Conservation (phyloP, 2,888 invertebrate species). For the Hartigia nigra region DNA sequence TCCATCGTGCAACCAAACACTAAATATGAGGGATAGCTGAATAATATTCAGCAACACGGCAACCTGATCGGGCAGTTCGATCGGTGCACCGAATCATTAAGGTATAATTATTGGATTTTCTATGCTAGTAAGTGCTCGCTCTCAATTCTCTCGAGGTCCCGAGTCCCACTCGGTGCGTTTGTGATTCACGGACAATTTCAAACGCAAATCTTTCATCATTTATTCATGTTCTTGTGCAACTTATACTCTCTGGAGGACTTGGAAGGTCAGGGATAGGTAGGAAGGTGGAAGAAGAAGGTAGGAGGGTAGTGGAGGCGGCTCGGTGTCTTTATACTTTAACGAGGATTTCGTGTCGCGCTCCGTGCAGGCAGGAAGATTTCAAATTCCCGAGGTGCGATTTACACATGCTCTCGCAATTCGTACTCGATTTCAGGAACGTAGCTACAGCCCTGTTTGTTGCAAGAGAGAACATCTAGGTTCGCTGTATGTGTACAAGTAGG, state of each 20-base stretch:
- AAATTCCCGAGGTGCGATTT: background rate
- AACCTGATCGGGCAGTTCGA: background rate
- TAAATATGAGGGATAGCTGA: background rate
- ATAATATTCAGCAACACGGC: background rate
- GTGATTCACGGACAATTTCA: slow-evolving; percentile 13
- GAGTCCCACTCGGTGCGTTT: background rate
- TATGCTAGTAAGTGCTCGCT: background rate
- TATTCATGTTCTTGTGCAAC: slow-evolving; percentile 9
- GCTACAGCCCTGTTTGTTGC: background rate
- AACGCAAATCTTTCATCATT: slow-evolving; percentile 5
- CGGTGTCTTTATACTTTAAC: background rate
- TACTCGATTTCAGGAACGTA: background rate
- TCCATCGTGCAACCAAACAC: background rate
- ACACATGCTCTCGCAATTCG: background rate
- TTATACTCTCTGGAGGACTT: background rate
- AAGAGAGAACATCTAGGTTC: background rate
- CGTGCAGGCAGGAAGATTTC: background rate
- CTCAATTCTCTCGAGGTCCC: background rate
- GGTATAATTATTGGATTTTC: background rate
- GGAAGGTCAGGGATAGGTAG: slow-evolving; percentile 1
- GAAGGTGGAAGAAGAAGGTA: background rate
- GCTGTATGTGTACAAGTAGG: background rate
- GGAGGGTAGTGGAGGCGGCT: background rate
- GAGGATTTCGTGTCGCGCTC: background rate
- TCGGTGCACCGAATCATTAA: background rate